Evolutionary conservation across 2,113 vertebrate species (phyloP).

Genomic region (Myotis lucifugus): DNA sequence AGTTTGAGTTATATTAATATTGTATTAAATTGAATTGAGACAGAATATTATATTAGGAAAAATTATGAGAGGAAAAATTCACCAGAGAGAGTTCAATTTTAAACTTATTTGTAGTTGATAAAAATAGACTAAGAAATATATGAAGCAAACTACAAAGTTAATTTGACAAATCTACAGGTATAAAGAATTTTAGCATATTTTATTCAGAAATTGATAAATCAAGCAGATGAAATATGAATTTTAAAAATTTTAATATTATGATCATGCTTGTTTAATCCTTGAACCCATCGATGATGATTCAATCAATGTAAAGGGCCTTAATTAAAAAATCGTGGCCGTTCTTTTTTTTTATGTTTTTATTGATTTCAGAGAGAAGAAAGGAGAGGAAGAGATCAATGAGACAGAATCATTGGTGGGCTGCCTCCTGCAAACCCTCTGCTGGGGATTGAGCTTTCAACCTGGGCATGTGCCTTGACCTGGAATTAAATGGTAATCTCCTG

Average conservation of each 20-base stretch:
- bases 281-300: neutral
- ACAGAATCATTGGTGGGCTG: too few relatives aligned
- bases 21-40: neutral
- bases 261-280: neutral
- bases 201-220: neutral
- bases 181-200: slow-evolving; percentile 23
- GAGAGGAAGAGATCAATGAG: too few relatives aligned
- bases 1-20: slow-evolving; percentile 2
- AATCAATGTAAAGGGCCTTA: neutral
- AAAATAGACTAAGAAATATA: neutral
- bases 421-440: too few relatives aligned
- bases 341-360: too few relatives aligned
- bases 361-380: too few relatives aligned
- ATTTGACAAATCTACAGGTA: neutral
- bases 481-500: too few relatives aligned
- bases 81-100: slow-evolving; percentile 29
- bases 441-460: too few relatives aligned
- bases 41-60: neutral
- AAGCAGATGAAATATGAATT: neutral
- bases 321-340: neutral
- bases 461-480: too few relatives aligned
- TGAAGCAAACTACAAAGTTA: neutral
- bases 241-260: neutral
- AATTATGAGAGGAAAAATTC: neutral
- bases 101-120: neutral